Evolutionary conservation across 2,888 invertebrate species (phyloP).

Genomic region (Drosophila lacicola): DNA sequence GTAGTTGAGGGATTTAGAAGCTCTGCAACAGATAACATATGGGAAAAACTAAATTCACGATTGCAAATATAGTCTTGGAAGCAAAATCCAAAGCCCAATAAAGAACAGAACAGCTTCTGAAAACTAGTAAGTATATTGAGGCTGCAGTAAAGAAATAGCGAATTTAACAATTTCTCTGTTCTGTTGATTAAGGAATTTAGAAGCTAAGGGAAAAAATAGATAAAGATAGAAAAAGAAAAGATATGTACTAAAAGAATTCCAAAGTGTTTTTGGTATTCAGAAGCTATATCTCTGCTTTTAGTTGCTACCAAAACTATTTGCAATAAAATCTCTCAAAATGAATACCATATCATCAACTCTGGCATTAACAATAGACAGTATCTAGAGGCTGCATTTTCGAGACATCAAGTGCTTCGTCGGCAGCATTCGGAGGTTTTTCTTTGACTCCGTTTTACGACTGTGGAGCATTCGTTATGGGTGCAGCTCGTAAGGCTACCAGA

Average conservation of each 20-base stretch:
- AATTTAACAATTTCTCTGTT: too few species aligned
- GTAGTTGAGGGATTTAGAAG: too few species aligned
- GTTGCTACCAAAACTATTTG: slow-evolving; percentile 64
- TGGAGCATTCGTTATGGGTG: slow-evolving; percentile 59
- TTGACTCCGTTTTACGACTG: slow-evolving; percentile 44
- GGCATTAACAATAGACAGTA: slow-evolving; percentile 19
- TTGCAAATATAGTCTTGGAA: too few species aligned
- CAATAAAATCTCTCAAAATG: slow-evolving; percentile 67
- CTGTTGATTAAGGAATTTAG: not conserved
- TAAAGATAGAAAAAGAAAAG: not conserved
- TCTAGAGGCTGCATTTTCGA: slow-evolving; percentile 29
- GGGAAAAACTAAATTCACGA: too few species aligned
- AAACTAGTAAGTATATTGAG: too few species aligned
- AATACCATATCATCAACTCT: slow-evolving; percentile 30
- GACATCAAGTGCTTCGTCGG: slow-evolving; percentile 45
- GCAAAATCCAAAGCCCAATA: too few species aligned
- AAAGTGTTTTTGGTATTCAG: slow-evolving; percentile 51
- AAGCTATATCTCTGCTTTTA: slow-evolving; percentile 52
- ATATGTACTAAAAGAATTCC: not conserved
- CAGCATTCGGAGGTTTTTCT: slow-evolving; percentile 35
- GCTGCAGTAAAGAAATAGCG: too few species aligned
- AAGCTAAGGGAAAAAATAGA: not conserved
- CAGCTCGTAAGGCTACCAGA: slow-evolving; percentile 49
- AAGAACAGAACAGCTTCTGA: too few species aligned
- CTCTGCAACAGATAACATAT: too few species aligned